A percentile compares a stretch with the other conserved stretches of the same genome.
Conservation (phyloP, 2,113 vertebrate genomes). For the Phainopepla nitens region DNA sequence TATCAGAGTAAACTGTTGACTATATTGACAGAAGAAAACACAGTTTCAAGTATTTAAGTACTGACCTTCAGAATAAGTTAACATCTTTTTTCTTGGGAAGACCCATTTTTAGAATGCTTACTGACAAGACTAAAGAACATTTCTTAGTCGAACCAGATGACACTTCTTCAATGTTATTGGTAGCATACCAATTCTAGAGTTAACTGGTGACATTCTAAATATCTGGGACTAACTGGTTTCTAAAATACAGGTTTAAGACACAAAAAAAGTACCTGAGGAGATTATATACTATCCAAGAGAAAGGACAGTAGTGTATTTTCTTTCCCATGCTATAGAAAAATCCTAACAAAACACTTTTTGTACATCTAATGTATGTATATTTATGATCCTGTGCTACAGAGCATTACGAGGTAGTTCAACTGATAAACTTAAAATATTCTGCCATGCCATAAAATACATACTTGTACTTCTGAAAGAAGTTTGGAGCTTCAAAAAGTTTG, state of each 20-base stretch:
- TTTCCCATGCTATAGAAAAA: not conserved
- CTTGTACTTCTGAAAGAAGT: slow-evolving; percentile 97
- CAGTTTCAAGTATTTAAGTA: not conserved
- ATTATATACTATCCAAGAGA: not conserved
- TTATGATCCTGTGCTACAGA: not conserved
- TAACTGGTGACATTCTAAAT: not conserved
- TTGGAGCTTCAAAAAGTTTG: slow-evolving; percentile 92
- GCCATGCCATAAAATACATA: slow-evolving; percentile 90
- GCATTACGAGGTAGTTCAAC: slow-evolving; percentile 26
- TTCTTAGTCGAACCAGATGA: not conserved
- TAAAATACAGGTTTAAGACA: not conserved
- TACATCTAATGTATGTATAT: not conserved
- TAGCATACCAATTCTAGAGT: not conserved
- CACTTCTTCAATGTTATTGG: not conserved
- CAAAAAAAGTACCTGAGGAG: not conserved
- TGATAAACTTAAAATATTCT: slow-evolving; percentile 66
- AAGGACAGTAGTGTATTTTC: not conserved
- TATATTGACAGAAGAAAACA: not conserved
- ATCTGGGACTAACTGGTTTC: not conserved
- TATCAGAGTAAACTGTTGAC: slow-evolving; percentile 20
- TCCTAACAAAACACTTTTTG: not conserved
- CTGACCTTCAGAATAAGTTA: not conserved
- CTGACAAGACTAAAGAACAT: not conserved
- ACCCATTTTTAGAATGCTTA: slow-evolving; percentile 27
- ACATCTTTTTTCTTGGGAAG: not conserved